Evolutionary conservation across 1,140 invertebrate genomes (phyloP), one percentile per base, ranked within the genome.

Genomic region (Cotesia glomerata): DNA sequence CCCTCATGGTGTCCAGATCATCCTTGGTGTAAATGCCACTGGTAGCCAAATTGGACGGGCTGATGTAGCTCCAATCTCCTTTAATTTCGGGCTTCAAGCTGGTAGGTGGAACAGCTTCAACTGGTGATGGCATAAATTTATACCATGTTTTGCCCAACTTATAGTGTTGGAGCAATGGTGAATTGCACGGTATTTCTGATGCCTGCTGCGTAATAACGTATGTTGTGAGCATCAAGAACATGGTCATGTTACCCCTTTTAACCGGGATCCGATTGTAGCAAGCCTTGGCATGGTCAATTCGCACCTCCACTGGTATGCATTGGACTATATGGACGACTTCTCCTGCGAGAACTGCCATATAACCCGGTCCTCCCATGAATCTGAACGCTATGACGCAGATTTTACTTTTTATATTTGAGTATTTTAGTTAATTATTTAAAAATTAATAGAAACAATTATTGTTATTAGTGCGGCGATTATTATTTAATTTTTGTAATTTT

Each of bases 331-430:
- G 70, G 3, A 75, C 35, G 9, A 54, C 72, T 75, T 79, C 76
- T n/a, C 78, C 77, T 0, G 63, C 56, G 0, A 72, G 18, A 0
- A 73, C 35, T 0, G 73, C 75, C 75, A 79, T 79, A 58, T 73
- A 75, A 0, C 72, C 77, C 0, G 76, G 75, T 5, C 66, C 72
- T 61, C 74, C 74, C 73, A 80, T 80, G 0, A 76, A 13, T 3
- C 52, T 26, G 13, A 68, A 78, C 0, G 77, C 76, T n/a, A n/a
- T n/a, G n/a, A n/a, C n/a, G n/a, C n/a, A n/a, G n/a, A n/a, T n/a
- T n/a, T n/a, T n/a, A n/a, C n/a, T n/a, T n/a, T n/a, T n/a, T n/a
- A n/a, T n/a, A n/a, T n/a, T n/a, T n/a, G n/a, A n/a, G n/a, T n/a
- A n/a, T n/a, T n/a, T n/a, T n/a, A n/a, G n/a, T n/a, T n/a, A n/a